Percentiles rank a stretch among this genome's conserved stretches.
phyloP scores from a whole-genome alignment of 2,113 vertebrate genomes.

The Maccullochella peelii region DNA sequence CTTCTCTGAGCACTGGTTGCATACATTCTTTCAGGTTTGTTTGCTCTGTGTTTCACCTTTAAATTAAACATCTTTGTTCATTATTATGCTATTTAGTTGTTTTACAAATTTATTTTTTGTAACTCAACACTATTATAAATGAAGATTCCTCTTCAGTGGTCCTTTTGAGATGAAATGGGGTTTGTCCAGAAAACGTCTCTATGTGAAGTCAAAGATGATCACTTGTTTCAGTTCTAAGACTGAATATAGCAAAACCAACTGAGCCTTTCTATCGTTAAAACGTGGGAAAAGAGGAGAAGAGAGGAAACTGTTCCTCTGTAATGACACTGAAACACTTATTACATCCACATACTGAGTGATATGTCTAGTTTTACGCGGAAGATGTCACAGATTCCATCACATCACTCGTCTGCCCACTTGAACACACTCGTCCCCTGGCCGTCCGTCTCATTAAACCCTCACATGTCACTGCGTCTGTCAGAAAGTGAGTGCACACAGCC shows the following conservation, averaged over 20 bases:
- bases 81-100: background rate
- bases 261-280: background rate
- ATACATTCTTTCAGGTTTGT: too few species aligned
- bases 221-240: background rate
- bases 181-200: background rate
- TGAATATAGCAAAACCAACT: conserved; percentile 2
- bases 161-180: background rate
- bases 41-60: too few species aligned
- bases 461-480: conserved; percentile 13
- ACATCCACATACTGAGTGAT: background rate
- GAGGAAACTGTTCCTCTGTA: background rate
- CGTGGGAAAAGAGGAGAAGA: background rate
- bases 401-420: conserved; percentile 10
- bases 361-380: background rate
- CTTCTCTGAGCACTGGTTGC: background rate
- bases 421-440: background rate
- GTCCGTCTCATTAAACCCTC: conserved; percentile 27
- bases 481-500: conserved; percentile 19
- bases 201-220: background rate
- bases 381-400: conserved; percentile 17
- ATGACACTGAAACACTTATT: background rate
- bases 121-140: background rate
- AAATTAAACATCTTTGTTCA: background rate
- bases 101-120: background rate
- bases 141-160: background rate